Evolutionary conservation across 2,797 vertebrate species (phyloP).

Genomic region (Podargus strigoides): DNA sequence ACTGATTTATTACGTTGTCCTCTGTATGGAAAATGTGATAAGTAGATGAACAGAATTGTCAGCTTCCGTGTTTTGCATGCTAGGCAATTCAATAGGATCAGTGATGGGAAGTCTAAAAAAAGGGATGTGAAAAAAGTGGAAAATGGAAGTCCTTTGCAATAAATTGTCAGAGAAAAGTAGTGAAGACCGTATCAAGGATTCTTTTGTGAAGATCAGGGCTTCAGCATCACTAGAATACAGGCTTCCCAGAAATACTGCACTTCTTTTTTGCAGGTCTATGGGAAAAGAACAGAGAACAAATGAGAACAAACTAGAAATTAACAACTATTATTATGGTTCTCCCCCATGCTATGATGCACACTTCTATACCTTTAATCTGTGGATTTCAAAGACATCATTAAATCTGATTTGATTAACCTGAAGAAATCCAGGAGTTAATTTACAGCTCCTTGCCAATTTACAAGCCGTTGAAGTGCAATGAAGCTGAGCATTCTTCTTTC

Average conservation of each 20-base stretch:
- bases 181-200: neutral
- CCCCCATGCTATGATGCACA: neutral
- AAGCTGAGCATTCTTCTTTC: constrained; percentile 31
- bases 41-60: neutral
- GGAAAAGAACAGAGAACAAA: neutral
- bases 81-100: neutral
- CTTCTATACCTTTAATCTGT: constrained; percentile 17
- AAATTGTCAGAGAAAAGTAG: neutral
- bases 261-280: neutral
- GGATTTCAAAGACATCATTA: constrained; percentile 35
- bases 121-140: neutral
- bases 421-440: constrained; percentile 38
- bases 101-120: neutral
- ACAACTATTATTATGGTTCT: neutral
- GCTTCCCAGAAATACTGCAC: neutral
- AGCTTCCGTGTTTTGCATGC: neutral
- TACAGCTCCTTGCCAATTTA: constrained; percentile 23
- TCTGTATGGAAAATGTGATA: neutral
- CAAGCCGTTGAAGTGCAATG: constrained; percentile 29
- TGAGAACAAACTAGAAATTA: neutral
- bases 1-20: constrained; percentile 25
- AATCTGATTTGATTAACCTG: constrained; percentile 47
- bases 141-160: neutral
- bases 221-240: neutral
- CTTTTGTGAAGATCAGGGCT: neutral